These are phyloP conservation scores for Drosophila sordidapex DNA, from an alignment of 2,888 invertebrate genomes.

Conservation along the genomic window DNA sequence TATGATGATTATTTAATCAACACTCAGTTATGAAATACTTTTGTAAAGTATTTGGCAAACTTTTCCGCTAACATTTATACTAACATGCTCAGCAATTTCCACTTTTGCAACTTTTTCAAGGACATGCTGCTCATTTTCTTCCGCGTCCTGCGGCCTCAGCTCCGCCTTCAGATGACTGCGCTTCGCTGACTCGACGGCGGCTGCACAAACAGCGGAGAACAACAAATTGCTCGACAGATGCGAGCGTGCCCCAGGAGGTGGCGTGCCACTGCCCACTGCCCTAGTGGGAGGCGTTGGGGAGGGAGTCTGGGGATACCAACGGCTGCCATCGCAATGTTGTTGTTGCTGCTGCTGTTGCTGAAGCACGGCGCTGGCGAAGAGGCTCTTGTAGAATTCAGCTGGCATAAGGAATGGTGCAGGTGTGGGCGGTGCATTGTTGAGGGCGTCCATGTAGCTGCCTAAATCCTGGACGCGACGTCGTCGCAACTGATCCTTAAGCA, in stretches of 20 bases:
- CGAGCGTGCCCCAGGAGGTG: constrained; percentile 31
- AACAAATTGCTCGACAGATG: constrained; percentile 86
- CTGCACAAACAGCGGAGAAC: constrained; percentile 84
- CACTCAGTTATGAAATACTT: background rate
- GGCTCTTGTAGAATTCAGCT: constrained; percentile 91
- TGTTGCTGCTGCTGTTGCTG: constrained; percentile 85
- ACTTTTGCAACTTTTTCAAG: constrained; percentile 9
- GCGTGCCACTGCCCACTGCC: constrained; percentile 11
- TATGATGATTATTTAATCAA: background rate
- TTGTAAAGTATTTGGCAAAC: background rate
- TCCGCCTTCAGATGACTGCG: constrained; percentile 54
- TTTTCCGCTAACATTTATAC: constrained; percentile 47
- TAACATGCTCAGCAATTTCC: constrained; percentile 63
- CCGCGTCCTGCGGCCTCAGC: constrained; percentile 15
- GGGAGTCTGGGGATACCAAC: constrained; percentile 52
- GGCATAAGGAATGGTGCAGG: constrained; percentile 87
- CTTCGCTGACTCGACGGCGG: constrained; percentile 67
- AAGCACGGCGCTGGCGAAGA: constrained; percentile 89
- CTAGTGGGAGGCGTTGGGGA: constrained; percentile 48
- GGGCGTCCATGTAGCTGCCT: constrained; percentile 53
- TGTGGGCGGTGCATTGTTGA: constrained; percentile 41
- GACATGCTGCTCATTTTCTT: background rate
- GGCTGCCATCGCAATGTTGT: constrained; percentile 46
- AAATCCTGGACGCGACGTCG: constrained; percentile 54
- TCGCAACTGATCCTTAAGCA: constrained; percentile 68